A percentile compares a stretch with the other conserved stretches of the same genome.
phyloP scores from a whole-genome alignment of 2,113 vertebrate genomes.

The Climacteris rufus region DNA sequence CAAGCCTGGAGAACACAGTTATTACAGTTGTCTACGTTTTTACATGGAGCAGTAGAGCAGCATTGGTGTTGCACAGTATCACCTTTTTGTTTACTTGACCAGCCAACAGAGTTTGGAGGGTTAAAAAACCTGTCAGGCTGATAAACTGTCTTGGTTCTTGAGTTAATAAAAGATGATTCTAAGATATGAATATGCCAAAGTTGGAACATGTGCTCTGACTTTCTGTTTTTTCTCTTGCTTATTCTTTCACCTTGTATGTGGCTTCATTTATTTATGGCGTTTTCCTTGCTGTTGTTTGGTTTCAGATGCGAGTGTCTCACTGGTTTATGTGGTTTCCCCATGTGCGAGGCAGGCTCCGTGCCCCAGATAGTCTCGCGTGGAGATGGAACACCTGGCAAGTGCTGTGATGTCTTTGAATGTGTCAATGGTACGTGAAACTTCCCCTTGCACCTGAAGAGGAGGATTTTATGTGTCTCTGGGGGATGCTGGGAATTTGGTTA shows the following conservation, averaged over 20 bases:
- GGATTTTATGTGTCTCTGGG: not conserved
- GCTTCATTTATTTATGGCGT: conserved; percentile 60
- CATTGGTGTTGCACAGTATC: not conserved
- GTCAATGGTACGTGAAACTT: conserved; percentile 83
- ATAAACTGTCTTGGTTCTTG: not conserved
- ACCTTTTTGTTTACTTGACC: not conserved
- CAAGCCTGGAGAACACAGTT: not conserved
- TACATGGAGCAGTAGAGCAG: not conserved
- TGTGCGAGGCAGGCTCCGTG: conserved; percentile 81
- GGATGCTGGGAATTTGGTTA: not conserved
- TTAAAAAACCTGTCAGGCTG: not conserved
- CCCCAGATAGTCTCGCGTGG: conserved; percentile 84
- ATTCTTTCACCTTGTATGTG: conserved; percentile 2
- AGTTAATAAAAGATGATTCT: not conserved
- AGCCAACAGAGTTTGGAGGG: not conserved
- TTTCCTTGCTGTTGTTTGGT: conserved; percentile 71
- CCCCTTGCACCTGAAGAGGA: conserved; percentile 27
- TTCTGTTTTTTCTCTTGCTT: not conserved
- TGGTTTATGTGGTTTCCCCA: conserved; percentile 81
- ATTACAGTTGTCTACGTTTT: not conserved
- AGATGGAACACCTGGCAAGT: conserved; percentile 87
- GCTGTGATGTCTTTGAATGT: conserved; percentile 91
- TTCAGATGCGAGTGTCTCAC: conserved; percentile 89
- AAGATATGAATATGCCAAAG: not conserved
- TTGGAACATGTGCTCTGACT: not conserved